phyloP scores from a whole-genome alignment of 2,888 invertebrate genomes.

The Sericinus montela region DNA sequence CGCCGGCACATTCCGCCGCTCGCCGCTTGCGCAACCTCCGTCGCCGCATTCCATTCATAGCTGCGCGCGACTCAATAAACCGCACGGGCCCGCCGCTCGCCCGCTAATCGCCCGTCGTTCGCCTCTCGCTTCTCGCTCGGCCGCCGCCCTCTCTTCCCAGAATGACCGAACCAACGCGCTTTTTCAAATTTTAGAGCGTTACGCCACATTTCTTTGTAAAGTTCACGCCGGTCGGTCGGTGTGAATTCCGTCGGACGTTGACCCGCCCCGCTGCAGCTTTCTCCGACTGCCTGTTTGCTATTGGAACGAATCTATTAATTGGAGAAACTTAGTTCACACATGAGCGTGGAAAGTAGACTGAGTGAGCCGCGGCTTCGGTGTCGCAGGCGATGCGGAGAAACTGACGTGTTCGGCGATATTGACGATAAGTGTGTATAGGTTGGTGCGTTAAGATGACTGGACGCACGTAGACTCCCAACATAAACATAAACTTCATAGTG shows the following conservation, averaged over 20 bases:
- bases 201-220: conserved; percentile 73
- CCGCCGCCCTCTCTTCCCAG: conserved; percentile 45
- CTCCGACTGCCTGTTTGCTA: conserved; percentile 73
- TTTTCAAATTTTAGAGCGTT: conserved; percentile 73
- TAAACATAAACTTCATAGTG: no score
- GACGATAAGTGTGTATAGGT: no score
- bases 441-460: no score
- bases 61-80: conserved; percentile 38
- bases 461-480: no score
- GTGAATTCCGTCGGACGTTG: conserved; percentile 72
- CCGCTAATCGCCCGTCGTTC: conserved; percentile 17
- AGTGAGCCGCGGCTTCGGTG: conserved; percentile 31
- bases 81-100: conserved; percentile 18
- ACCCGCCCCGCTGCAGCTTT: conserved; percentile 70
- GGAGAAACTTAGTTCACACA: conserved; percentile 78
- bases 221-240: conserved; percentile 68
- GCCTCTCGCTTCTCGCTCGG: conserved; percentile 20
- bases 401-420: neutral
- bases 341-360: conserved; percentile 74
- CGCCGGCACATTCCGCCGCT: conserved; percentile 41
- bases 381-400: neutral
- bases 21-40: conserved; percentile 69
- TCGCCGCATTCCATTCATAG: conserved; percentile 77
- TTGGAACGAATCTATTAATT: conserved; percentile 80
- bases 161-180: conserved; percentile 54